These are phyloP conservation scores for Musca domestica DNA, from an alignment of 1,140 invertebrate genomes.

Conservation along the genomic window DNA sequence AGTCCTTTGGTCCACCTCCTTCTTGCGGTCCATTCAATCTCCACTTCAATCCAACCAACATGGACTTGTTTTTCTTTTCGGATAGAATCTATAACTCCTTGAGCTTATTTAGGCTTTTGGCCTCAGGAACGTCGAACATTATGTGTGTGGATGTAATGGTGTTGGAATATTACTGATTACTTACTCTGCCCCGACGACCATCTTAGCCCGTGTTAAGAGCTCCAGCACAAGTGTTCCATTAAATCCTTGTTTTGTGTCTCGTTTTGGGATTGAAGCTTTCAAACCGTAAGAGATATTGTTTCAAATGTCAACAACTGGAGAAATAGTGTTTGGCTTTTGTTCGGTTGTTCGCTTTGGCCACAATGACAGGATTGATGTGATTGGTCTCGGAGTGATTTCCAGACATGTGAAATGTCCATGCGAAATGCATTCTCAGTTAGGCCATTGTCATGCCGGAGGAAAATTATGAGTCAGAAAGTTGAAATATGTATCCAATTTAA, in stretches of 20 bases:
- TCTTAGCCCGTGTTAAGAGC: background rate
- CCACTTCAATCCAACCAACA: background rate
- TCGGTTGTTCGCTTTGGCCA: background rate
- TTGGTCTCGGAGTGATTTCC: slow-evolving; percentile 13
- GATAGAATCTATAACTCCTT: too few relatives aligned
- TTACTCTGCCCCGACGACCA: background rate
- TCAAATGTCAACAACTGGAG: slow-evolving; percentile 5
- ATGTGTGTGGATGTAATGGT: background rate
- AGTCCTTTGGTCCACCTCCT: background rate
- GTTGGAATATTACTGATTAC: slow-evolving; percentile 7
- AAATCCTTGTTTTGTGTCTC: slow-evolving; percentile 14
- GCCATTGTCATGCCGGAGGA: background rate
- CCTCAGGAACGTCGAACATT: background rate
- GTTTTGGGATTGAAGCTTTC: background rate
- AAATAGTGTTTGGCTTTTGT: background rate
- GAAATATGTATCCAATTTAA: slow-evolving; percentile 18
- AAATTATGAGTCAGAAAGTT: slow-evolving; percentile 20
- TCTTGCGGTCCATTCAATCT: background rate
- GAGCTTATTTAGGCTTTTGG: background rate
- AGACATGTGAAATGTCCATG: background rate
- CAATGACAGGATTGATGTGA: slow-evolving; percentile 16
- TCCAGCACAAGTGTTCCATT: slow-evolving; percentile 16
- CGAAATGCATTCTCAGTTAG: background rate
- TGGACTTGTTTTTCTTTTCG: background rate
- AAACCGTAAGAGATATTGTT: slow-evolving; percentile 13